A percentile compares a stretch with the other conserved stretches of the same genome.
Conservation (phyloP, 2,797 vertebrate species). For the Mustela erminea region DNA sequence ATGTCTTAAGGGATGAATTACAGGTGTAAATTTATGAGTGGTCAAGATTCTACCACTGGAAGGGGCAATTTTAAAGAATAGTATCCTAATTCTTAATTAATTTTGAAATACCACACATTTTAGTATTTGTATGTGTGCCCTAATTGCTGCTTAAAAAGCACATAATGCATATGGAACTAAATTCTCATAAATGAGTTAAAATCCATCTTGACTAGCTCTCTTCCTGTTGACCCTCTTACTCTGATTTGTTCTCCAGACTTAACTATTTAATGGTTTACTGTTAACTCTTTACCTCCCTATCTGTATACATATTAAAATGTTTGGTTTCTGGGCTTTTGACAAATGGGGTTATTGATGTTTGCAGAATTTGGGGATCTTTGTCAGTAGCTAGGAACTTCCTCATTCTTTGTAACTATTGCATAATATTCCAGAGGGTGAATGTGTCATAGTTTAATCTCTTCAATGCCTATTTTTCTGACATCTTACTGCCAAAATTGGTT, state of each 20-base stretch:
- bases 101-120: not conserved
- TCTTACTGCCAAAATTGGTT: not conserved
- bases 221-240: not conserved
- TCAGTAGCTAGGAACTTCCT: not conserved
- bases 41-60: not conserved
- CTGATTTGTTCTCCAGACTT: not conserved
- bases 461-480: not conserved
- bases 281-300: not conserved
- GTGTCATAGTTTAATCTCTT: not conserved
- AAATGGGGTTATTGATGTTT: not conserved
- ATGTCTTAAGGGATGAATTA: not conserved
- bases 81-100: not conserved
- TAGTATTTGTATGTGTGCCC: not conserved
- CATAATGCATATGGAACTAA: not conserved
- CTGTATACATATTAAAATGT: not conserved
- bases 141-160: not conserved
- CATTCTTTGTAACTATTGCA: not conserved
- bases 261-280: not conserved
- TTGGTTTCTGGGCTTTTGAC: not conserved
- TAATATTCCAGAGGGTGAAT: not conserved
- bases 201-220: not conserved
- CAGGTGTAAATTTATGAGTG: not conserved
- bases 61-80: not conserved
- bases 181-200: not conserved
- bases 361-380: not conserved